Conservation (phyloP, 2,797 vertebrate species). For the Apogon talboti region DNA sequence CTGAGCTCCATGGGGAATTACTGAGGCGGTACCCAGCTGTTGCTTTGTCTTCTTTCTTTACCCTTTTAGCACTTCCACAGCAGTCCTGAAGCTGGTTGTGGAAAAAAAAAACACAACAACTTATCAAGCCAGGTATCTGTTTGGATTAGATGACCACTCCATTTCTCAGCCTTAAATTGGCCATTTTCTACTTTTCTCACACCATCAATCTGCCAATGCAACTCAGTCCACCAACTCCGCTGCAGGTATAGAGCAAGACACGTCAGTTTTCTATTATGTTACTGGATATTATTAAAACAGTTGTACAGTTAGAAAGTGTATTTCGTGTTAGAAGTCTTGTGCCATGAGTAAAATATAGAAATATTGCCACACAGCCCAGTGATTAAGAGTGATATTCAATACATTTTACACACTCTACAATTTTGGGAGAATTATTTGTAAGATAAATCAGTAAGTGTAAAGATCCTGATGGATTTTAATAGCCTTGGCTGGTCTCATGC, state of each 20-base stretch:
- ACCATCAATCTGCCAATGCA: conserved; percentile 70
- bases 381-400: conserved; percentile 12
- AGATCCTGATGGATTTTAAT: conserved; percentile 68
- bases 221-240: conserved; percentile 53
- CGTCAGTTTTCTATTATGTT: conserved; percentile 6
- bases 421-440: conserved; percentile 35
- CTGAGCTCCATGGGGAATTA: conserved; percentile 79
- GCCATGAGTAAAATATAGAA: conserved; percentile 1
- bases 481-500: conserved; percentile 63
- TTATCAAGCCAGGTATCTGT: conserved; percentile 82
- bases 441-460: conserved; percentile 54
- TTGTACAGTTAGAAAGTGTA: not conserved
- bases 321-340: not conserved
- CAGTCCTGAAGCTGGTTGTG: conserved; percentile 76
- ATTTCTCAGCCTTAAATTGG: conserved; percentile 85
- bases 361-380: conserved; percentile 1
- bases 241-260: conserved; percentile 33
- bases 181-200: conserved; percentile 79
- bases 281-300: conserved; percentile 13
- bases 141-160: conserved; percentile 82
- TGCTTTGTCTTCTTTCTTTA: conserved; percentile 81
- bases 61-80: conserved; percentile 84
- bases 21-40: conserved; percentile 85
- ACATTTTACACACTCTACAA: conserved; percentile 3
- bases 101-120: conserved; percentile 64